Conservation (phyloP, 1,140 invertebrate species). For the Drosophila melanogaster region Release_6_plus_ISO1_MT NT_033777.3:15694001-15694500, state of each 20-base stretch:
- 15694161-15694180: slow-evolving; percentile 1
- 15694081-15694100: no score
- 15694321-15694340: slow-evolving; percentile 1
- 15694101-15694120: not conserved
- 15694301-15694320: not conserved
- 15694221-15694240: no score
- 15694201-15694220: not conserved
- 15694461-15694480: slow-evolving; percentile 1
- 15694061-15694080: not conserved
- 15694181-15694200: not conserved
- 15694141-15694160: not conserved
- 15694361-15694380: not conserved
- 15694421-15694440: slow-evolving; percentile 18
- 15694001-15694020: slow-evolving; percentile 45
- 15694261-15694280: not conserved
- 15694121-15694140: not conserved
- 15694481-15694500: slow-evolving; percentile 21
- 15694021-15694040: slow-evolving; percentile 16
- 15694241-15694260: not conserved
- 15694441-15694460: slow-evolving; percentile 2
- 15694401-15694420: slow-evolving; percentile 21
- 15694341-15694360: slow-evolving; percentile 1
- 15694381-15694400: not conserved
- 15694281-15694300: not conserved
- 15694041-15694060: not conserved